phyloP scores from a whole-genome alignment of 2,888 invertebrate species.

The Synergus japonicus region DNA sequence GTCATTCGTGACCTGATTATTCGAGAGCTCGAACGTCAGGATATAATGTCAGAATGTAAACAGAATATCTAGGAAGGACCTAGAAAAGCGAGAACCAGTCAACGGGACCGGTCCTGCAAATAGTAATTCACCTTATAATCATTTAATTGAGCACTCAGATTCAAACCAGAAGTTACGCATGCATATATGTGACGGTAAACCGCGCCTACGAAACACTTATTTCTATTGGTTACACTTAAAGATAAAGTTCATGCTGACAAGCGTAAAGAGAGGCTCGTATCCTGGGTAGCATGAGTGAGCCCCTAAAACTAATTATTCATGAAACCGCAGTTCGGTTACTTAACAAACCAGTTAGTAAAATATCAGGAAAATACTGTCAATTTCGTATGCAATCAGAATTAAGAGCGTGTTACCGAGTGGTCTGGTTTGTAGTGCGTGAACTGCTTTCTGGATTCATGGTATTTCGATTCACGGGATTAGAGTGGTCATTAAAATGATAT shows the following conservation, averaged over 20 bases:
- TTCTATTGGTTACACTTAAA: conserved; percentile 20
- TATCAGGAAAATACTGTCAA: conserved; percentile 24
- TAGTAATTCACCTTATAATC: conserved; percentile 16
- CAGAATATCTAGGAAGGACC: conserved; percentile 22
- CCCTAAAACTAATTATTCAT: conserved; percentile 36
- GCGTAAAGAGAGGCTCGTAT: conserved; percentile 35
- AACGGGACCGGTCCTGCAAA: neutral
- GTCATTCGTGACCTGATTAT: neutral
- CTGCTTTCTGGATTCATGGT: conserved; percentile 8
- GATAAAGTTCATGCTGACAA: conserved; percentile 17
- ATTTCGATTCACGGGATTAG: neutral
- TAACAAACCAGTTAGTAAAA: conserved; percentile 40
- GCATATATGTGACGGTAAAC: conserved; percentile 27
- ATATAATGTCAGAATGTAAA: conserved; percentile 9
- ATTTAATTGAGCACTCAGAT: conserved; percentile 2
- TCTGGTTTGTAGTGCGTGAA: neutral
- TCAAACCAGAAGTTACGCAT: conserved; percentile 35
- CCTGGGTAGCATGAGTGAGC: neutral
- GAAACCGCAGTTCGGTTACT: conserved; percentile 14
- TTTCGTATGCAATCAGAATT: conserved; percentile 31
- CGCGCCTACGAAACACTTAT: conserved; percentile 25
- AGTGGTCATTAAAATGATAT: conserved; percentile 17
- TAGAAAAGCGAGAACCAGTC: neutral
- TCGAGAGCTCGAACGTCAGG: neutral
- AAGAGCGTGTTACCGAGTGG: neutral